Conservation (phyloP, 2,888 invertebrate species). For the Laspeyria flexula region DNA sequence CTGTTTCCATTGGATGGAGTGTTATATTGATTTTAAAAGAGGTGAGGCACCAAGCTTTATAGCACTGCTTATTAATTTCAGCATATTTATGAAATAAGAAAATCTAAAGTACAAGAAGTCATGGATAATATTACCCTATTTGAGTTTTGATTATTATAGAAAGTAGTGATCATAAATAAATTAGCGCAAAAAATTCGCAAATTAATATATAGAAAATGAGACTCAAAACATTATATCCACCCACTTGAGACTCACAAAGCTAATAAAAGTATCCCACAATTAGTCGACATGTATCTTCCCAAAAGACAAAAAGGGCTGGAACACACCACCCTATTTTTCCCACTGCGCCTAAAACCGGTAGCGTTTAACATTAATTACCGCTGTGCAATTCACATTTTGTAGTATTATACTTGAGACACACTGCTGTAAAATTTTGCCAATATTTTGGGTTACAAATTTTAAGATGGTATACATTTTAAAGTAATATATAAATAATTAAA, state of each 20-base stretch:
- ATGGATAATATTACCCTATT: too few species aligned
- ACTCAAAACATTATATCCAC: neutral
- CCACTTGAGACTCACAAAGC: neutral
- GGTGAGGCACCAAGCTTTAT: too few species aligned
- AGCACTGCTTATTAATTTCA: too few species aligned
- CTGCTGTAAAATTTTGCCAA: constrained; percentile 6
- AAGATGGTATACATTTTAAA: too few species aligned
- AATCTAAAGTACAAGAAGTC: too few species aligned
- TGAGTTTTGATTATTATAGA: too few species aligned
- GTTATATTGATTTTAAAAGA: constrained; percentile 15
- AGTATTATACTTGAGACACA: constrained; percentile 61
- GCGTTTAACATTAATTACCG: constrained; percentile 77
- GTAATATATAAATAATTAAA: too few species aligned
- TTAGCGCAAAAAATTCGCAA: too few species aligned
- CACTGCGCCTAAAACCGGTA: constrained; percentile 62
- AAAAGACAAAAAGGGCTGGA: constrained; percentile 19
- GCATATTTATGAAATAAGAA: too few species aligned
- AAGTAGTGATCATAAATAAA: too few species aligned
- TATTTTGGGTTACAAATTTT: neutral
- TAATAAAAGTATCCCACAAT: constrained; percentile 10
- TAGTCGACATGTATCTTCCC: constrained; percentile 7
- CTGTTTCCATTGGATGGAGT: constrained; percentile 44
- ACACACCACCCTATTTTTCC: constrained; percentile 49
- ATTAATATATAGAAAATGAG: too few species aligned
- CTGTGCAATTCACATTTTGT: constrained; percentile 71